Evolutionary conservation across 2,888 invertebrate species (phyloP).

Genomic region (Nasonia oneida): DNA sequence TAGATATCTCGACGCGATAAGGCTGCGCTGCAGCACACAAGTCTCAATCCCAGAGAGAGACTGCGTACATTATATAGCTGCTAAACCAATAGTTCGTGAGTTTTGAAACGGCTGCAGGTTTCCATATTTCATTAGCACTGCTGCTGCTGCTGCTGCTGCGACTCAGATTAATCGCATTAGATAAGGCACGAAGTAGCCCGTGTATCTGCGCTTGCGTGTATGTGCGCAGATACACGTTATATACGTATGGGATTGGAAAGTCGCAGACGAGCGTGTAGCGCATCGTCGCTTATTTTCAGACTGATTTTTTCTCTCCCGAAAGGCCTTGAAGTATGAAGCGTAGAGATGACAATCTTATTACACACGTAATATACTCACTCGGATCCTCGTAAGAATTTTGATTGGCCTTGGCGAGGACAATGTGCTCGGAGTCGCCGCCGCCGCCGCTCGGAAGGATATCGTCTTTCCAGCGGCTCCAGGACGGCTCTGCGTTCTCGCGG

Average conservation of each 20-base stretch:
- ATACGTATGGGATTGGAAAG: not conserved
- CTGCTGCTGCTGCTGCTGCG: not conserved
- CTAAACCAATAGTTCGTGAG: slow-evolving; percentile 43
- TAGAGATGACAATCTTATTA: not conserved
- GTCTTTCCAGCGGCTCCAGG: slow-evolving; percentile 59
- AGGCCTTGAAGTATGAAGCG: too few species aligned
- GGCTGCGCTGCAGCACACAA: not conserved
- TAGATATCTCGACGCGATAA: slow-evolving; percentile 33
- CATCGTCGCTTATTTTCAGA: not conserved
- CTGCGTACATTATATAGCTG: not conserved
- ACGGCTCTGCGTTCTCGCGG: slow-evolving; percentile 25
- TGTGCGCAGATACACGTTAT: not conserved
- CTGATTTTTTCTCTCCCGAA: too few species aligned
- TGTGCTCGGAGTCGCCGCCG: slow-evolving; percentile 79
- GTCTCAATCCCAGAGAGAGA: not conserved
- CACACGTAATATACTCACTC: slow-evolving; percentile 69
- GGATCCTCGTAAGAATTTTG: slow-evolving; percentile 80
- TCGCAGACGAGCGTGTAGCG: not conserved
- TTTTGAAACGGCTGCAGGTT: slow-evolving; percentile 41
- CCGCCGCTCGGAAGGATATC: slow-evolving; percentile 66
- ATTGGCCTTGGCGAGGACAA: slow-evolving; percentile 82
- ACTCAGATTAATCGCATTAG: slow-evolving; percentile 51
- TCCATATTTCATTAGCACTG: slow-evolving; percentile 53
- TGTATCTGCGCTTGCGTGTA: slow-evolving; percentile 5
- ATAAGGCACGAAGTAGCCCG: slow-evolving; percentile 42